Conservation (phyloP, 2,113 vertebrate genomes). For the Notothenia rossii region DNA sequence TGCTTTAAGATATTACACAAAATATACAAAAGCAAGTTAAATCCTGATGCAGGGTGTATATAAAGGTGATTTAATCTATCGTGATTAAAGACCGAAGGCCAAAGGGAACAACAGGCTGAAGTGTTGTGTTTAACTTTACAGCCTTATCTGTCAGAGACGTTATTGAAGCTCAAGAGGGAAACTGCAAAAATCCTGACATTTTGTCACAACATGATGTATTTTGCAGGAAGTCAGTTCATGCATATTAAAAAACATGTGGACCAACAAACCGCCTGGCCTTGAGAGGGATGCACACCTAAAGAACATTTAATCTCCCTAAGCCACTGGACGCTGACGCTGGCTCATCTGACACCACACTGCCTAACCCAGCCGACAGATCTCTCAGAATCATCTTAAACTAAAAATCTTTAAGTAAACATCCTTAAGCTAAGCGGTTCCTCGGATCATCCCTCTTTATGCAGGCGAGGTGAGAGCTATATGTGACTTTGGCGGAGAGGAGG, state of each 20-base stretch:
- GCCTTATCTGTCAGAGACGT: conserved; percentile 61
- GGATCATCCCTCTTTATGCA: conserved; percentile 32
- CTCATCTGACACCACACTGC: conserved; percentile 57
- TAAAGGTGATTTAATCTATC: conserved; percentile 37
- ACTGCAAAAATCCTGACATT: conserved; percentile 48
- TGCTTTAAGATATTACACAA: background rate
- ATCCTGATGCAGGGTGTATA: conserved; percentile 1
- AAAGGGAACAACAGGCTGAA: conserved; percentile 36
- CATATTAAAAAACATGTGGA: conserved; percentile 67
- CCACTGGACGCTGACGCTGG: conserved; percentile 53
- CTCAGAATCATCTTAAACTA: conserved; percentile 53
- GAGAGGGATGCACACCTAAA: conserved; percentile 60
- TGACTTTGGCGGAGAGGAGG: background rate
- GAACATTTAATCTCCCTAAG: conserved; percentile 67
- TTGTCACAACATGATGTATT: conserved; percentile 58
- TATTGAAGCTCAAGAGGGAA: conserved; percentile 41
- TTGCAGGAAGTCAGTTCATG: conserved; percentile 50
- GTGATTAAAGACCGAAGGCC: conserved; percentile 26
- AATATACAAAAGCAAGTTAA: background rate
- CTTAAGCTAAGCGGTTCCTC: conserved; percentile 32
- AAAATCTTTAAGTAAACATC: conserved; percentile 49
- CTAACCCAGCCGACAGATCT: conserved; percentile 22
- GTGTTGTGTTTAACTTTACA: conserved; percentile 34
- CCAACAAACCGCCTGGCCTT: conserved; percentile 60
- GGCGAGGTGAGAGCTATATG: conserved; percentile 12